phyloP scores from a whole-genome alignment of 2,113 vertebrate species.

The Himantopus leucocephalus region DNA sequence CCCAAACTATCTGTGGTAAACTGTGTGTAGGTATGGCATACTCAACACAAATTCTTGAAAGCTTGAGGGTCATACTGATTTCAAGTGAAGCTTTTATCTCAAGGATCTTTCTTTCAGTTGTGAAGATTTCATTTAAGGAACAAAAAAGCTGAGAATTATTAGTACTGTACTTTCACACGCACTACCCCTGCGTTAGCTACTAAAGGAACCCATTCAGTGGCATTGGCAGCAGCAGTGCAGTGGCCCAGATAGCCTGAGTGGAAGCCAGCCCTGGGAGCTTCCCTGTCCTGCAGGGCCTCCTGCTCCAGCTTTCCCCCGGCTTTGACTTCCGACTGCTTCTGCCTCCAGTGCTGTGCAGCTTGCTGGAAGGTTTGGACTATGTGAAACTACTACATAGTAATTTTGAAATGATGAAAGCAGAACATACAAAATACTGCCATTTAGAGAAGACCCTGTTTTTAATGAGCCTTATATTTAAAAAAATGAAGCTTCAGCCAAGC shows the following conservation, averaged over 20 bases:
- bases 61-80: not conserved
- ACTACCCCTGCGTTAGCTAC: not conserved
- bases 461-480: not conserved
- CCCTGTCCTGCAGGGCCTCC: not conserved
- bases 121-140: not conserved
- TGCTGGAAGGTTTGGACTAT: not conserved
- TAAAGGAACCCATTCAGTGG: not conserved
- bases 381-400: not conserved
- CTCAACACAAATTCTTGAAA: not conserved
- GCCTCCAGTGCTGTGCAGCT: too few species aligned
- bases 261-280: not conserved
- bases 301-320: rapidly evolving
- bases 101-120: not conserved
- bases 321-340: not conserved
- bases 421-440: not conserved
- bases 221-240: rapidly evolving
- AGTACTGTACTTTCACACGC: not conserved
- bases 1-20: not conserved
- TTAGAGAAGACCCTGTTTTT: not conserved
- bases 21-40: not conserved
- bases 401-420: not conserved
- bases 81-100: not conserved
- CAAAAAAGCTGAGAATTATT: not conserved
- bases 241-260: not conserved
- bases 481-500: not conserved